These are phyloP conservation scores for Ianthella basta DNA, from an alignment of 37 sponge, comb jelly and placozoan genomes.

Conservation along the genomic window DNA sequence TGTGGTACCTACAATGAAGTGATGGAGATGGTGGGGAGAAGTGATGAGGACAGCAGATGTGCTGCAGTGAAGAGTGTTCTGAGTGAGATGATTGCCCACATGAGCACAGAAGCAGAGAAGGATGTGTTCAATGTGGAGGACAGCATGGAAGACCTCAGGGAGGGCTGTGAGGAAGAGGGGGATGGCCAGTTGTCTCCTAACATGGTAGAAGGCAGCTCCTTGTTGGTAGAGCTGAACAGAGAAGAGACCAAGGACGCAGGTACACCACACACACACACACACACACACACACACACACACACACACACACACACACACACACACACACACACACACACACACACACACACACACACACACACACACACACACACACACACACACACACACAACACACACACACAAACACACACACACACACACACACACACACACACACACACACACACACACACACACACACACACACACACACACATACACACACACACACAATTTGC, in stretches of 20 bases:
- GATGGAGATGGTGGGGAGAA: background rate
- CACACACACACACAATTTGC: background rate
- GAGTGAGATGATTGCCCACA: constrained; percentile 8
- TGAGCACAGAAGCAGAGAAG: background rate
- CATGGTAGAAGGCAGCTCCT: too few relatives aligned
- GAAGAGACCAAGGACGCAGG: background rate
- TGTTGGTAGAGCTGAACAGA: too few relatives aligned
- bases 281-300: too few relatives aligned
- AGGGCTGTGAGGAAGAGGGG: too few relatives aligned
- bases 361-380: too few relatives aligned
- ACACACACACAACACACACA: too few relatives aligned
- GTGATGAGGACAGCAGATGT: constrained; percentile 7
- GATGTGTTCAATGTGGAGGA: constrained; percentile 26
- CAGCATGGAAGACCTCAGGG: background rate
- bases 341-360: too few relatives aligned
- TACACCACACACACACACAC: constrained; percentile 24
- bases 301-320: constrained; percentile 23
- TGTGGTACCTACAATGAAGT: constrained; percentile 5
- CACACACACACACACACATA: constrained; percentile 32
- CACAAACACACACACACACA: constrained; percentile 26
- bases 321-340: too few relatives aligned
- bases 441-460: constrained; percentile 28
- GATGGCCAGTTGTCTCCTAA: too few relatives aligned
- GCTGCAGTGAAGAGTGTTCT: constrained; percentile 13
- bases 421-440: constrained; percentile 34